phyloP scores from a whole-genome alignment of 2,888 invertebrate species.

The Ennomos fuscantarius region DNA sequence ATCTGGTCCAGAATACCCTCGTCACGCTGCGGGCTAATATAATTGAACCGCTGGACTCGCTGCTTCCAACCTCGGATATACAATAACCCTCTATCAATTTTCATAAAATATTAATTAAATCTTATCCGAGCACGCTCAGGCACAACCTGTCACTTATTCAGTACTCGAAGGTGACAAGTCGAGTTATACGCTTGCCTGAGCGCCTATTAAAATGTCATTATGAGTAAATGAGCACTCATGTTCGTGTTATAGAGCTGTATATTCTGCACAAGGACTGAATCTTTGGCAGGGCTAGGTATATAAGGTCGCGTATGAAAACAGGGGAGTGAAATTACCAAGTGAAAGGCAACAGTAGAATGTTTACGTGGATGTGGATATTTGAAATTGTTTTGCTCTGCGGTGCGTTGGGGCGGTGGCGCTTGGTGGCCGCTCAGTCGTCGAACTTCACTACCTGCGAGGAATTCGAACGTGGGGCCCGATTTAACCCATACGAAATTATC shows the following conservation, averaged over 20 bases:
- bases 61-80: slow-evolving; percentile 28
- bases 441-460: slow-evolving; percentile 67
- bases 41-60: slow-evolving; percentile 36
- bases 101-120: slow-evolving; percentile 41
- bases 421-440: slow-evolving; percentile 26
- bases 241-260: slow-evolving; percentile 16
- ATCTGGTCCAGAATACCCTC: slow-evolving; percentile 42
- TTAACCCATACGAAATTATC: slow-evolving; percentile 61
- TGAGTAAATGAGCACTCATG: slow-evolving; percentile 22
- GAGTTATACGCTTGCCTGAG: slow-evolving; percentile 29
- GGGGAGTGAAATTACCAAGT: slow-evolving; percentile 53
- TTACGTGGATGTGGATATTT: slow-evolving; percentile 60
- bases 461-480: slow-evolving; percentile 64
- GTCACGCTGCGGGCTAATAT: slow-evolving; percentile 39
- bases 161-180: slow-evolving; percentile 32
- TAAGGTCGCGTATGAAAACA: slow-evolving; percentile 55
- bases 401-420: slow-evolving; percentile 34
- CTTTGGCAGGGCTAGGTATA: slow-evolving; percentile 50
- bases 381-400: slow-evolving; percentile 56
- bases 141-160: slow-evolving; percentile 20
- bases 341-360: slow-evolving; percentile 63
- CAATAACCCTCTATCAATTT: slow-evolving; percentile 35
- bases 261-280: slow-evolving; percentile 40
- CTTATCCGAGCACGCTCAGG: slow-evolving; percentile 23
- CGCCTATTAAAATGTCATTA: slow-evolving; percentile 28